phyloP scores from a whole-genome alignment of 2,888 invertebrate species.

The Gordius sp. region DNA sequence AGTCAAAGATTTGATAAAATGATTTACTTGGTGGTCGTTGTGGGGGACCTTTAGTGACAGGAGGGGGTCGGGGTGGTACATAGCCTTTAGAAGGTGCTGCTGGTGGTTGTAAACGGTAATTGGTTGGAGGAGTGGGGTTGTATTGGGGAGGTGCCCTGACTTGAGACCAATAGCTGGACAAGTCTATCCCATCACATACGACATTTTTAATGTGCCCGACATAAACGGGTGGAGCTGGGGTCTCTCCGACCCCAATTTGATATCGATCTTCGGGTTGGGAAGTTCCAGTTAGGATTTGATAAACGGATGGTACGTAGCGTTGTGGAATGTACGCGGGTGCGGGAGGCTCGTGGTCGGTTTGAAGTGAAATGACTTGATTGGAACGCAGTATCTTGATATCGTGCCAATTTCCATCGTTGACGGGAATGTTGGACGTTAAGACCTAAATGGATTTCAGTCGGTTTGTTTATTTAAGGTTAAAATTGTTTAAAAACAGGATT shows the following conservation, averaged over 20 bases:
- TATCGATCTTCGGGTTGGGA: too few species aligned
- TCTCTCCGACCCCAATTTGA: too few species aligned
- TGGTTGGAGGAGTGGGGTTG: neutral
- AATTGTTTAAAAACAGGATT: too few species aligned
- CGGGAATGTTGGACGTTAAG: neutral
- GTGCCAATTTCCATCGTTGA: slow-evolving; percentile 11
- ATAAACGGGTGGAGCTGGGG: neutral
- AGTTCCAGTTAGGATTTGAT: slow-evolving; percentile 2
- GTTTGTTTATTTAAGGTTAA: too few species aligned
- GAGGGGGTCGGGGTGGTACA: neutral
- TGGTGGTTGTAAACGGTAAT: too few species aligned
- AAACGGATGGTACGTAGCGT: neutral
- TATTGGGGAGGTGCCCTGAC: neutral
- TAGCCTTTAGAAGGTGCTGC: neutral
- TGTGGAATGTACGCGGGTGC: neutral
- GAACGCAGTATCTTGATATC: neutral
- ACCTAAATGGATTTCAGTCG: too few species aligned
- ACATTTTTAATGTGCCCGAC: slow-evolving; percentile 3
- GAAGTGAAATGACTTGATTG: neutral
- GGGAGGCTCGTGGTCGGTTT: neutral
- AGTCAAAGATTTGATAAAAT: too few species aligned
- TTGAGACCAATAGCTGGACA: neutral
- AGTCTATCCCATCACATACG: neutral
- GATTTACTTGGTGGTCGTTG: too few species aligned
- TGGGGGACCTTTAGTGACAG: too few species aligned